Conservation (phyloP, 2,888 invertebrate genomes). For the Drosophila acutilabella region DNA sequence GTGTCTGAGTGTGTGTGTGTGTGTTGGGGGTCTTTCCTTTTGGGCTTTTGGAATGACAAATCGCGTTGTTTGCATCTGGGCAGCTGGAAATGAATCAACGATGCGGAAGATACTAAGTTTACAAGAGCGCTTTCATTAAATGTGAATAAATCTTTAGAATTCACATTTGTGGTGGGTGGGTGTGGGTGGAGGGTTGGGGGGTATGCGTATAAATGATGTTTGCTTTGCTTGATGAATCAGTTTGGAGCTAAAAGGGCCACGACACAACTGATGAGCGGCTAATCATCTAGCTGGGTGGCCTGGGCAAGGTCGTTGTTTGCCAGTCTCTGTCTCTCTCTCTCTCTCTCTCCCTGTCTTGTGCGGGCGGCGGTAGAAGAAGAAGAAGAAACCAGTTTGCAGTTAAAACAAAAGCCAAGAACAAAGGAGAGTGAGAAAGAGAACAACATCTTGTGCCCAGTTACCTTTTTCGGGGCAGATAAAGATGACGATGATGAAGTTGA, state of each 20-base stretch:
- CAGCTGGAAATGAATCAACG: constrained; percentile 57
- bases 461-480: constrained; percentile 46
- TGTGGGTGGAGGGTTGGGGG: not conserved
- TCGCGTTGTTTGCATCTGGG: constrained; percentile 61
- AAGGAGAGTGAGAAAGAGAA: not conserved
- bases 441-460: constrained; percentile 33
- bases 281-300: constrained; percentile 54
- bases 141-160: constrained; percentile 39
- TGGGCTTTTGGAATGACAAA: constrained; percentile 58
- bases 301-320: constrained; percentile 64
- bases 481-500: constrained; percentile 21
- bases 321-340: constrained; percentile 6
- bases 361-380: constrained; percentile 38
- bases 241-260: not conserved
- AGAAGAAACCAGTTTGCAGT: constrained; percentile 31
- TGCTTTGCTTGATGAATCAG: constrained; percentile 22
- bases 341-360: constrained; percentile 12
- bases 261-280: constrained; percentile 7
- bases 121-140: constrained; percentile 36
- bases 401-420: constrained; percentile 7
- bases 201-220: constrained; percentile 21
- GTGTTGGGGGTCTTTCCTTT: constrained; percentile 23
- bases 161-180: not conserved
- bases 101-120: constrained; percentile 47
- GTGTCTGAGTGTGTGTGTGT: constrained; percentile 7